Percentiles rank a stretch among this genome's conserved stretches.
These are phyloP conservation scores for Stigmatopora nigra DNA, from an alignment of 2,113 vertebrate genomes.

Conservation along the genomic window DNA sequence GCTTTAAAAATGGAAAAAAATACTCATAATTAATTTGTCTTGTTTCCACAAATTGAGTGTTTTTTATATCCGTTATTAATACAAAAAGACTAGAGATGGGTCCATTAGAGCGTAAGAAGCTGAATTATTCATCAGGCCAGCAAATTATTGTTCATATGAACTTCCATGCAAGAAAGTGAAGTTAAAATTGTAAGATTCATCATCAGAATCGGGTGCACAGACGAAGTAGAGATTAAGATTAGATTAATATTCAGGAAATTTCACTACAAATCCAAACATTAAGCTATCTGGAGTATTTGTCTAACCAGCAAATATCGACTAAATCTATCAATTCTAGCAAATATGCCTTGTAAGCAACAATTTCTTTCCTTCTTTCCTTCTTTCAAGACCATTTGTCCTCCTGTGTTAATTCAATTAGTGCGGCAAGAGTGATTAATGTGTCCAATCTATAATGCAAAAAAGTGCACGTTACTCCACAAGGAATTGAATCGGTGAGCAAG, in stretches of 20 bases:
- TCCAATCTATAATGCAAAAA: slow-evolving; percentile 10
- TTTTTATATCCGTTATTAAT: neutral
- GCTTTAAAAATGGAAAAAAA: too few relatives aligned
- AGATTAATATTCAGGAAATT: too few relatives aligned
- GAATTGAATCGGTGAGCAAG: slow-evolving; percentile 21
- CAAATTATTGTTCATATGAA: slow-evolving; percentile 17
- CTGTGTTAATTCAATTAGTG: slow-evolving; percentile 27
- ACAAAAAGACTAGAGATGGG: slow-evolving; percentile 46
- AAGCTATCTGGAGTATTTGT: too few relatives aligned
- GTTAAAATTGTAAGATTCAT: slow-evolving; percentile 8
- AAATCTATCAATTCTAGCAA: too few relatives aligned
- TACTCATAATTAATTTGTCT: slow-evolving; percentile 15
- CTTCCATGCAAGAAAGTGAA: slow-evolving; percentile 24
- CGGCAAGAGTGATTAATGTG: slow-evolving; percentile 6
- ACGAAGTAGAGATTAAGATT: too few relatives aligned
- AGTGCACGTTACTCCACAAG: slow-evolving; percentile 7
- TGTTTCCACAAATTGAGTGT: slow-evolving; percentile 16
- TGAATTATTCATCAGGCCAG: slow-evolving; percentile 44
- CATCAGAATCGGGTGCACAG: slow-evolving; percentile 3
- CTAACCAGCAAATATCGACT: too few relatives aligned
- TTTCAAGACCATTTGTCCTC: neutral
- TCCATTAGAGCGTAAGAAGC: slow-evolving; percentile 21
- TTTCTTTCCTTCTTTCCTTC: too few relatives aligned
- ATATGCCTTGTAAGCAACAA: too few relatives aligned
- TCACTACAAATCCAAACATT: too few relatives aligned